Conservation (phyloP, 2,888 invertebrate genomes). For the Protodeltote pygarga region DNA sequence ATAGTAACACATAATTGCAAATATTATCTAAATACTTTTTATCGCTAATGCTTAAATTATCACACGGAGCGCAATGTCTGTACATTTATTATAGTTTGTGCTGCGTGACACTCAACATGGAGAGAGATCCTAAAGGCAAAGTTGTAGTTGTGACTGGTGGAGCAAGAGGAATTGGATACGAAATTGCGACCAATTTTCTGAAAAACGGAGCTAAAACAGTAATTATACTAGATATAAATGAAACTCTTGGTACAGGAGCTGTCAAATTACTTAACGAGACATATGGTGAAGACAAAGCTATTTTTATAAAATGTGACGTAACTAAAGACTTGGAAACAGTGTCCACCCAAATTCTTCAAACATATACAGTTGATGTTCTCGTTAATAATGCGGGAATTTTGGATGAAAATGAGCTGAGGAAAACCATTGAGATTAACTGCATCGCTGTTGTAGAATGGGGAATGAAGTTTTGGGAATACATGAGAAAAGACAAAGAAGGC, state of each 20-base stretch:
- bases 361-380: conserved; percentile 69
- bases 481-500: conserved; percentile 83
- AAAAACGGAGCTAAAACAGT: conserved; percentile 62
- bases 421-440: conserved; percentile 63
- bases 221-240: conserved; percentile 53
- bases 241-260: conserved; percentile 60
- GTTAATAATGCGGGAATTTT: conserved; percentile 74
- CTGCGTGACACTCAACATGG: conserved; percentile 23
- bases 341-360: conserved; percentile 54
- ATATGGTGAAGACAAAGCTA: conserved; percentile 71
- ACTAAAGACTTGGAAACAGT: conserved; percentile 71
- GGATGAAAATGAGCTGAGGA: conserved; percentile 44
- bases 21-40: not conserved
- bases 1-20: too few relatives aligned
- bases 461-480: conserved; percentile 81
- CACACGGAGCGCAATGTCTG: too few relatives aligned
- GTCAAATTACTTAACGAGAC: conserved; percentile 66
- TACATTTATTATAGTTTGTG: not conserved
- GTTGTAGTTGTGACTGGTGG: conserved; percentile 79
- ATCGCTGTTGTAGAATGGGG: conserved; percentile 63
- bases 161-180: conserved; percentile 82
- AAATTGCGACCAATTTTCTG: conserved; percentile 73
- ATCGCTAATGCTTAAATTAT: not conserved
- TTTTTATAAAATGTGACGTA: conserved; percentile 82
- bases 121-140: conserved; percentile 49